These are phyloP conservation scores for Calephelis perditalis DNA, from an alignment of 2,888 invertebrate species.

Conservation along the genomic window DNA sequence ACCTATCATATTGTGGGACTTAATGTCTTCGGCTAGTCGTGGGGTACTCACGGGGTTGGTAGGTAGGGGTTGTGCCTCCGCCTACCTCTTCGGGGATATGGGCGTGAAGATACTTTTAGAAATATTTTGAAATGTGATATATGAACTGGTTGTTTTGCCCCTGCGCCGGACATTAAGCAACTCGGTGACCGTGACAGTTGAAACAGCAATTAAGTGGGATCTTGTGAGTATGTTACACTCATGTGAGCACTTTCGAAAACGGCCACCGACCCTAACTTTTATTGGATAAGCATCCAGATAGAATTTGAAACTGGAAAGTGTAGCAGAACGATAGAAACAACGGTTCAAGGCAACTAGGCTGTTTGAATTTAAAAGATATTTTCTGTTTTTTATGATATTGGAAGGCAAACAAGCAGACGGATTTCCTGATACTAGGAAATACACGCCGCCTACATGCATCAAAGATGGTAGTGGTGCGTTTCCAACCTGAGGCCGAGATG, in stretches of 20 bases:
- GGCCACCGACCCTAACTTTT: slow-evolving; percentile 11
- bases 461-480: too few species aligned
- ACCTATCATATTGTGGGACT: too few species aligned
- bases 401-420: too few species aligned
- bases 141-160: slow-evolving; percentile 1
- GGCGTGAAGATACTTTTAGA: background rate
- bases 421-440: too few species aligned
- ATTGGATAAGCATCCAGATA: slow-evolving; percentile 7
- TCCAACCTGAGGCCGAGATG: too few species aligned
- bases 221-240: slow-evolving; percentile 9
- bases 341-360: background rate
- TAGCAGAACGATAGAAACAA: background rate
- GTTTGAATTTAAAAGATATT: too few species aligned
- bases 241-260: slow-evolving; percentile 9
- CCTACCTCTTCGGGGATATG: too few species aligned
- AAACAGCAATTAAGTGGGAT: slow-evolving; percentile 57
- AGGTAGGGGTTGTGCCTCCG: too few species aligned
- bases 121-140: slow-evolving; percentile 8
- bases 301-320: background rate
- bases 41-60: too few species aligned
- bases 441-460: too few species aligned
- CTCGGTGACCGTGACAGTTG: slow-evolving; percentile 67
- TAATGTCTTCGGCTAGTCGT: too few species aligned
- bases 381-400: too few species aligned
- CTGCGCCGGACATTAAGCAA: slow-evolving; percentile 59